Conservation (phyloP, 1,140 invertebrate genomes). For the Mesaphorura yosii region DNA sequence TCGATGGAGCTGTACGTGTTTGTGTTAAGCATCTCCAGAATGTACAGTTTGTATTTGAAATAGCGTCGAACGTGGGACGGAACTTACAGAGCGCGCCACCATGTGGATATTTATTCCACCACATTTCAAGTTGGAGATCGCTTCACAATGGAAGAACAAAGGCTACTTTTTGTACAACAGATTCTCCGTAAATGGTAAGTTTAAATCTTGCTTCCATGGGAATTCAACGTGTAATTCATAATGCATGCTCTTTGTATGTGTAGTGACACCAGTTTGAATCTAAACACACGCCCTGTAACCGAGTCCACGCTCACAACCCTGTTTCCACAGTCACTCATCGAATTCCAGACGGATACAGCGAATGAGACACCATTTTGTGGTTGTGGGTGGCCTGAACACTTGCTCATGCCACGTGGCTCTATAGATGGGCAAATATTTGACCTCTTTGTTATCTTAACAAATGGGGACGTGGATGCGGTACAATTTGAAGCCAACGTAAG, state of each 20-base stretch:
- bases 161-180: conserved; percentile 1
- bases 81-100: not conserved
- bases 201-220: not conserved
- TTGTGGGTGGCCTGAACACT: conserved; percentile 76
- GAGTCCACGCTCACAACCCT: conserved; percentile 54
- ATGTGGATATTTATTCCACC: conserved; percentile 13
- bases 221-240: not conserved
- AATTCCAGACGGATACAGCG: not conserved
- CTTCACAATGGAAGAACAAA: conserved; percentile 7
- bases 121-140: not conserved
- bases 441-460: conserved; percentile 68
- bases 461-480: conserved; percentile 53
- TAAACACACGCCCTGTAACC: conserved; percentile 42
- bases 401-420: conserved; percentile 64
- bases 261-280: conserved; percentile 43
- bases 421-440: conserved; percentile 53
- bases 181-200: not conserved
- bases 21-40: conserved; percentile 13
- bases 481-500: not conserved
- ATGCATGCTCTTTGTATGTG: not conserved
- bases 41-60: conserved; percentile 47
- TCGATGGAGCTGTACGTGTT: conserved; percentile 44
- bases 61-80: not conserved
- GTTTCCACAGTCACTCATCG: conserved; percentile 47
- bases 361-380: conserved; percentile 44